Evolutionary conservation across 2,797 vertebrate species (phyloP), one percentile per base, ranked within the genome.

Genomic region (Megalops cyprinoides): DNA sequence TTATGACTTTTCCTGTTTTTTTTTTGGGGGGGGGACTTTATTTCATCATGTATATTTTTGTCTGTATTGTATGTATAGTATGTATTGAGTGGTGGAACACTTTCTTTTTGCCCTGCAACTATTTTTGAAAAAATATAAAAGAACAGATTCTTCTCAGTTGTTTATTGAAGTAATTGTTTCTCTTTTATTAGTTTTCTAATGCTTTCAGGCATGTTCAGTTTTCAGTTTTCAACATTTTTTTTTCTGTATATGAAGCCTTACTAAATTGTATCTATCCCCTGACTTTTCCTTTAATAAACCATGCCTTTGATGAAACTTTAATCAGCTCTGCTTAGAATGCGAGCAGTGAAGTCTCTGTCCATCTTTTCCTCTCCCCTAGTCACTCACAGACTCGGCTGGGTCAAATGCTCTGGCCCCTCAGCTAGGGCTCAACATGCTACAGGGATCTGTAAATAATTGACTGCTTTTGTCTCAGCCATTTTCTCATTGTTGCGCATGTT

Each of bases 241-340:
- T n/a, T n/a, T 73, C 15, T 65, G 71, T 78, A 48, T n/a, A 3
- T 44, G 28, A 78, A 74, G 67, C 73, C 60, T 60, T 48, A 79
- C 65, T 83, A 34, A 25, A 74, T 60, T 42, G 78, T 74, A 69
- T 73, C 82, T n/a, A 39, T 39, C 37, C n/a, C 34, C 25, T 73
- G 25, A 85, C 65, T 73, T 58, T 39, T 67, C 1, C 37, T 79
- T 84, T 12, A 88, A 88, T 86, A 86, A 86, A 82, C 81, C 37
- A 85, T 12, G 42, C 74, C 23, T 74, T 77, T 83, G 69, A 82
- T 91, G n/a, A 88, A 87, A 87, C 48, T 84, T 87, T 88, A 67
- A 88, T 82, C 56, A 39, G 42, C 0, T 51, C 8, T 81, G 83
- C 56, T 84, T 85, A 53, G 79, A 69, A 31, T 49, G 42, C 6